Conservation (phyloP, 2,888 invertebrate genomes). For the Pycnomerus fuliginosus region DNA sequence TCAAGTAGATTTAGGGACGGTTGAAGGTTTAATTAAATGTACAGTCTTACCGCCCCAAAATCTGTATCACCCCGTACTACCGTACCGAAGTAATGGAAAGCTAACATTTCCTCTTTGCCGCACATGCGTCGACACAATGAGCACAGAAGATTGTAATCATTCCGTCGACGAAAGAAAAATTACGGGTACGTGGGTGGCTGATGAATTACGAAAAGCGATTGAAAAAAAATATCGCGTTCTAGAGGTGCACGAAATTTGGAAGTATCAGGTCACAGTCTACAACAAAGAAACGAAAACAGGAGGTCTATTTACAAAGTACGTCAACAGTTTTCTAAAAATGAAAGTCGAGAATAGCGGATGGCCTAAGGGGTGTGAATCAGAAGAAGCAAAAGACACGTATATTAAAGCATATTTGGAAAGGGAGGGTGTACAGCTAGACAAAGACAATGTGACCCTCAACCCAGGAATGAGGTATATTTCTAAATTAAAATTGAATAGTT, state of each 20-base stretch:
- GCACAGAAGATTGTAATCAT: slow-evolving; percentile 38
- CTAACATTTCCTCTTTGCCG: slow-evolving; percentile 44
- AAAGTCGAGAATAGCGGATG: too few species aligned
- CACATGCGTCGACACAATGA: slow-evolving; percentile 35
- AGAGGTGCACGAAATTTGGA: too few species aligned
- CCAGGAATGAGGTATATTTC: slow-evolving; percentile 29
- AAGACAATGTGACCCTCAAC: too few species aligned
- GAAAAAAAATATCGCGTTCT: too few species aligned
- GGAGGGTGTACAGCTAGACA: too few species aligned
- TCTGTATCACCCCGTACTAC: slow-evolving; percentile 28
- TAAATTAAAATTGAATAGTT: slow-evolving; percentile 33
- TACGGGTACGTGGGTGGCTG: slow-evolving; percentile 41
- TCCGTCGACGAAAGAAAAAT: slow-evolving; percentile 23
- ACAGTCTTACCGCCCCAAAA: slow-evolving; percentile 12
- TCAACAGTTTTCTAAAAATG: too few species aligned
- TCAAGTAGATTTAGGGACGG: background rate
- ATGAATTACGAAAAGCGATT: slow-evolving; percentile 42
- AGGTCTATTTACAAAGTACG: too few species aligned
- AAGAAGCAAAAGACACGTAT: too few species aligned
- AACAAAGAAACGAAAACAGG: too few species aligned
- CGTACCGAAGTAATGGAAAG: slow-evolving; percentile 25
- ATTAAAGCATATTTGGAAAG: too few species aligned
- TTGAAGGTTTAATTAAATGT: slow-evolving; percentile 26
- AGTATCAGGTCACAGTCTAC: too few species aligned
- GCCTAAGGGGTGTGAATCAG: too few species aligned